These are phyloP conservation scores for Glossophaga mutica DNA, from an alignment of 2,797 vertebrate genomes.

Conservation along the genomic window DNA sequence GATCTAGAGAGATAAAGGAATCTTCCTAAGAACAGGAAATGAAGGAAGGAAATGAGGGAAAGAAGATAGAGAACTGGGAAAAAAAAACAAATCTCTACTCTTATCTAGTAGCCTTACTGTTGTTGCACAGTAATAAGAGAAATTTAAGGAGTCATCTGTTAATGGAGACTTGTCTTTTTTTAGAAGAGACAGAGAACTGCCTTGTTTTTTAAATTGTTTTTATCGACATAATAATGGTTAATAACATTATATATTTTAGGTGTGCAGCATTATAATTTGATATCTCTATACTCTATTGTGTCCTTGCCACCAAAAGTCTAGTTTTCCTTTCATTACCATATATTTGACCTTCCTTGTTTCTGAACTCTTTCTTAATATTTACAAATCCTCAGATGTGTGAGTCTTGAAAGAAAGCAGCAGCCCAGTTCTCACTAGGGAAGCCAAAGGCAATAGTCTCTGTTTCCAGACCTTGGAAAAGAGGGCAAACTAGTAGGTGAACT, in stretches of 20 bases:
- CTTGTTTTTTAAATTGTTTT: neutral
- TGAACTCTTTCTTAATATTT: neutral
- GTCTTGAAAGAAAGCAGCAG: constrained; percentile 6
- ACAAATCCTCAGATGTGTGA: constrained; percentile 1
- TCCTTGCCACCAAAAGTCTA: neutral
- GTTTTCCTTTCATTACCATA: neutral
- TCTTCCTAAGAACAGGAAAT: constrained; percentile 35
- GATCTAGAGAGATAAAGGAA: neutral
- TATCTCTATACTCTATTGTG: neutral
- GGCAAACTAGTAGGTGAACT: neutral
- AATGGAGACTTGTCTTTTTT: constrained; percentile 16
- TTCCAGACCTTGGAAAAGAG: neutral
- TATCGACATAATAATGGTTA: neutral
- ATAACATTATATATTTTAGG: neutral
- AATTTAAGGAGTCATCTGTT: constrained; percentile 26
- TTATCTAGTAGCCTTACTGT: neutral
- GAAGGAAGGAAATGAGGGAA: constrained; percentile 41
- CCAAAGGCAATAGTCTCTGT: neutral
- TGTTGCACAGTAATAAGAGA: neutral
- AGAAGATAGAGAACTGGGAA: constrained; percentile 21
- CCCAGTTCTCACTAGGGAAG: neutral
- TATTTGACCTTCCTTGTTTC: neutral
- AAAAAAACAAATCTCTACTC: neutral
- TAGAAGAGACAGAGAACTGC: neutral
- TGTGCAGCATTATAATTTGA: neutral